Evolutionary conservation across 2,113 vertebrate species (phyloP).

Genomic region (Zootoca vivipara): DNA sequence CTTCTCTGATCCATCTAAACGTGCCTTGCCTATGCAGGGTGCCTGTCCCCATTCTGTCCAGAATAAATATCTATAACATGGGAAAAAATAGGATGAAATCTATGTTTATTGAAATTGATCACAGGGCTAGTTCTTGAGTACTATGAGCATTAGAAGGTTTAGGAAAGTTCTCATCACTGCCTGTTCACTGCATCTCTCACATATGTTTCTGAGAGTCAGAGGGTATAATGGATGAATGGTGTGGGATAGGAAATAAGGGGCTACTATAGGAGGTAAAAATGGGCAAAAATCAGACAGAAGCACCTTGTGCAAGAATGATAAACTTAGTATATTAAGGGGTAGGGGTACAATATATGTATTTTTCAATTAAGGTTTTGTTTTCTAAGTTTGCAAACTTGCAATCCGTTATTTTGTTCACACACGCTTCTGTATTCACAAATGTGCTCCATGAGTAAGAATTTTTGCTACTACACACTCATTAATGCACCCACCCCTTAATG

Average conservation of each 20-base stretch:
- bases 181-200: neutral
- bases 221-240: neutral
- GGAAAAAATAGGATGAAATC: slow-evolving; percentile 42
- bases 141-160: neutral
- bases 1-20: slow-evolving; percentile 93
- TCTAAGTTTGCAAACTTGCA: neutral
- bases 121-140: neutral
- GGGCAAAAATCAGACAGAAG: neutral
- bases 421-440: neutral
- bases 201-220: neutral
- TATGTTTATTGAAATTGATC: neutral
- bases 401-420: neutral
- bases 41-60: slow-evolving; percentile 99
- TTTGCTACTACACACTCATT: too few species aligned
- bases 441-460: neutral
- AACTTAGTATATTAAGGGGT: neutral
- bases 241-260: neutral
- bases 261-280: neutral
- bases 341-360: neutral
- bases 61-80: slow-evolving; percentile 88
- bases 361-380: too few species aligned
- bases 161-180: neutral
- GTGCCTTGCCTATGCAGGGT: slow-evolving; percentile 92
- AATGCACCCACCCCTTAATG: neutral
- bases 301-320: neutral